Conservation (phyloP, 2,113 vertebrate species). For the Polyodon spathula region DNA sequence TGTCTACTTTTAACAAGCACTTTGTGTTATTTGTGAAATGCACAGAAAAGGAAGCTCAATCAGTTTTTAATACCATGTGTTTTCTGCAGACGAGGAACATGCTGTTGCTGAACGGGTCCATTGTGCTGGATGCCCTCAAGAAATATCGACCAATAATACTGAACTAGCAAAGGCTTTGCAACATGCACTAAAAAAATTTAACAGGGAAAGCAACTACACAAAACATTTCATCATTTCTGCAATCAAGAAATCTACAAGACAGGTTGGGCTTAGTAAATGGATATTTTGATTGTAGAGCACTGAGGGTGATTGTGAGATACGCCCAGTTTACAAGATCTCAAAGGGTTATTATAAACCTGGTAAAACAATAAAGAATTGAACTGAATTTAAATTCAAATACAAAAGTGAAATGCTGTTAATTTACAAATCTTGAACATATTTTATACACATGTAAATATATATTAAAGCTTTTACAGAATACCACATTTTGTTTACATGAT, state of each 20-base stretch:
- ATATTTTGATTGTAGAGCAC: too few species aligned
- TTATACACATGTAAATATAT: too few species aligned
- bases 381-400: too few species aligned
- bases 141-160: slow-evolving; percentile 32
- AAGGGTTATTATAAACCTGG: too few species aligned
- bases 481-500: too few species aligned
- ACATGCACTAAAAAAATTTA: slow-evolving; percentile 53
- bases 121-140: slow-evolving; percentile 63
- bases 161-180: slow-evolving; percentile 54
- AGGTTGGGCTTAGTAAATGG: slow-evolving; percentile 56
- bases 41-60: slow-evolving; percentile 23
- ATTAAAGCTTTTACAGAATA: too few species aligned
- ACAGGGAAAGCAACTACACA: slow-evolving; percentile 33
- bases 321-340: too few species aligned
- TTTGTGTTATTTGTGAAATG: slow-evolving; percentile 32
- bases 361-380: too few species aligned
- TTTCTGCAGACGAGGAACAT: slow-evolving; percentile 31
- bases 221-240: slow-evolving; percentile 54
- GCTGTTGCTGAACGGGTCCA: not conserved
- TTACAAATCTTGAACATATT: too few species aligned
- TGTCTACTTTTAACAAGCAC: slow-evolving; percentile 14
- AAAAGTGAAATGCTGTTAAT: too few species aligned
- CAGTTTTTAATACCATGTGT: slow-evolving; percentile 16
- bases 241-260: slow-evolving; percentile 51
- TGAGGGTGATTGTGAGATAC: too few species aligned